Evolutionary conservation across 2,797 vertebrate species (phyloP).

Genomic region (Enteromius anoplus): DNA sequence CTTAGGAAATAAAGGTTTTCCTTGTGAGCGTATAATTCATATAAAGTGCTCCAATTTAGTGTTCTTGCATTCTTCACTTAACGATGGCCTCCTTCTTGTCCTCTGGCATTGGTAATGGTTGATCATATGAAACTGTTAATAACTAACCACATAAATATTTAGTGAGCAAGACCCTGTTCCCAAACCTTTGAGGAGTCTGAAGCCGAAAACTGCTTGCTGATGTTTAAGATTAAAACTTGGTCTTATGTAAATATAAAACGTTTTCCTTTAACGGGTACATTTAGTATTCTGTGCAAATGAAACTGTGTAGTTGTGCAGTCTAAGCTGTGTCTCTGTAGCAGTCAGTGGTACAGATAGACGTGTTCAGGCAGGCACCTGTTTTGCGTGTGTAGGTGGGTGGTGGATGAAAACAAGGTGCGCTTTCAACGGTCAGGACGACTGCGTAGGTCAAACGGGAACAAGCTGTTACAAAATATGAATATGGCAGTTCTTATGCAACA

Average conservation of each 20-base stretch:
- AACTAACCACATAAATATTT: conserved; percentile 50
- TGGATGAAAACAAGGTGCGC: conserved; percentile 43
- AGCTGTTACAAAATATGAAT: conserved; percentile 27
- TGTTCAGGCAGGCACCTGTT: conserved; percentile 52
- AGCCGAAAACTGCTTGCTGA: neutral
- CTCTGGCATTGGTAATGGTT: conserved; percentile 44
- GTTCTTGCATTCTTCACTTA: conserved; percentile 11
- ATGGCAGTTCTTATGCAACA: conserved; percentile 7
- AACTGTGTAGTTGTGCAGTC: neutral
- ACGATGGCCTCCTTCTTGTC: conserved; percentile 23
- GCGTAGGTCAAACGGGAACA: conserved; percentile 16
- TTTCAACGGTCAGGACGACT: conserved; percentile 41
- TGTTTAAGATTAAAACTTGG: neutral
- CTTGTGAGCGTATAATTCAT: neutral
- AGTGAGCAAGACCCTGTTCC: conserved; percentile 24
- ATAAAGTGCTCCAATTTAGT: neutral
- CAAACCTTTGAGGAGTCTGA: neutral
- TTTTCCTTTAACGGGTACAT: neutral
- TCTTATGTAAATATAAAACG: neutral
- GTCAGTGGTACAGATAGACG: conserved; percentile 12
- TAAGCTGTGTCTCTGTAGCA: conserved; percentile 12
- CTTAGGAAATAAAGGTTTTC: neutral
- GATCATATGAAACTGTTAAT: conserved; percentile 49
- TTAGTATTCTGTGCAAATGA: neutral
- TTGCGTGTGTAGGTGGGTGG: conserved; percentile 49